Percentiles rank a stretch among this genome's conserved stretches.
Evolutionary conservation across 2,888 invertebrate genomes (phyloP).

Genomic region (Slavum lentiscoides): DNA sequence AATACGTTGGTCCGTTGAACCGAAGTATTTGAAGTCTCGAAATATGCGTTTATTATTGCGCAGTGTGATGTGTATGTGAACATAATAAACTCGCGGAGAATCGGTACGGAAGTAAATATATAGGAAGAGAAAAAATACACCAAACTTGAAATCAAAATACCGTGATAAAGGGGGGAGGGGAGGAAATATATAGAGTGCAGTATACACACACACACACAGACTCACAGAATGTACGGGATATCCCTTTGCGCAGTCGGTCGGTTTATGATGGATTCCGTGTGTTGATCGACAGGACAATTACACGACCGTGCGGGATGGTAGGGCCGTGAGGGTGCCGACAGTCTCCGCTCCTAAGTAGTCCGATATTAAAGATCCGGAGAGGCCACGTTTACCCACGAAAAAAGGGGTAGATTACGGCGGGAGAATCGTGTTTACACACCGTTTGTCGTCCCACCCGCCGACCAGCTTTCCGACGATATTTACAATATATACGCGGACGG

Average conservation of each 20-base stretch:
- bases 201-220: neutral
- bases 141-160: no score
- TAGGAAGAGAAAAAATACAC: no score
- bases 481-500: neutral
- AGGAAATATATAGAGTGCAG: neutral
- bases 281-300: constrained; percentile 45
- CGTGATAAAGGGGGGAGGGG: neutral
- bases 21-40: no score
- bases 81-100: neutral
- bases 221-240: constrained; percentile 4
- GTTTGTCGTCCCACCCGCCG: constrained; percentile 10
- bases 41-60: no score
- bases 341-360: constrained; percentile 39
- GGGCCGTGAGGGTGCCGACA: neutral
- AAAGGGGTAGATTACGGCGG: constrained; percentile 47
- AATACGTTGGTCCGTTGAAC: no score
- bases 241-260: constrained; percentile 35
- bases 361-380: constrained; percentile 47
- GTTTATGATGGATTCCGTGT: constrained; percentile 43
- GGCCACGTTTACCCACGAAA: constrained; percentile 42
- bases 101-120: no score
- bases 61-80: no score
- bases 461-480: constrained; percentile 20
- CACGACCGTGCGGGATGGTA: neutral
- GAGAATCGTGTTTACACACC: constrained; percentile 46